These are phyloP conservation scores for Nesometra sesokonis DNA, from an alignment of 35 echinoderm and acorn worm species.

Conservation along the genomic window DNA sequence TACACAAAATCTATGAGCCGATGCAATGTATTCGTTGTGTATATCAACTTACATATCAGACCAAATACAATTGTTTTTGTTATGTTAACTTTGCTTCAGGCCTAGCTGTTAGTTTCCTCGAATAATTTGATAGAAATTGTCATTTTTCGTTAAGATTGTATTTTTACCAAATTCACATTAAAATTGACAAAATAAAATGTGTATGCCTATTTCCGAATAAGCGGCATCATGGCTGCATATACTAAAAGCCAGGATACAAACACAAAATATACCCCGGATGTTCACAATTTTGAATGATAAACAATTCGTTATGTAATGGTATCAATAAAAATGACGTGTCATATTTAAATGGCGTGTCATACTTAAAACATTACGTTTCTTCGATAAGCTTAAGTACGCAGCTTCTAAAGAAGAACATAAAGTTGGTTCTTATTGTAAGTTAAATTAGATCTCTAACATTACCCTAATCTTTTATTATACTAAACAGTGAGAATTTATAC, in stretches of 20 bases:
- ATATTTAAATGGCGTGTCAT: background rate
- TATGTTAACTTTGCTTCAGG: too few species aligned
- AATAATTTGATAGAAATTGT: too few species aligned
- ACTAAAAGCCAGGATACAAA: background rate
- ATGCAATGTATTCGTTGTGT: too few species aligned
- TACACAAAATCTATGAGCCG: too few species aligned
- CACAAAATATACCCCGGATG: background rate
- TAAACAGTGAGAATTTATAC: background rate
- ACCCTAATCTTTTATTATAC: background rate
- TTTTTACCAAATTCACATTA: too few species aligned
- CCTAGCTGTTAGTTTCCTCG: too few species aligned
- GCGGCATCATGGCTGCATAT: too few species aligned
- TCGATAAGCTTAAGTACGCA: background rate
- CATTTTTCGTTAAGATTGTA: too few species aligned
- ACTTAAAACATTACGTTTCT: background rate
- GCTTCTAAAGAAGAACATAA: background rate
- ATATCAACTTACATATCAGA: too few species aligned
- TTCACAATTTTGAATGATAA: background rate
- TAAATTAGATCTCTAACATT: background rate
- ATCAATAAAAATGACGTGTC: background rate
- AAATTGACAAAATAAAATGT: too few species aligned
- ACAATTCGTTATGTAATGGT: background rate
- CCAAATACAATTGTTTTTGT: too few species aligned
- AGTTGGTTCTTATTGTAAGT: background rate
- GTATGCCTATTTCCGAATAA: background rate